Evolutionary conservation across 1,140 invertebrate genomes (phyloP).

Genomic region (Lutraria rhynchaena): DNA sequence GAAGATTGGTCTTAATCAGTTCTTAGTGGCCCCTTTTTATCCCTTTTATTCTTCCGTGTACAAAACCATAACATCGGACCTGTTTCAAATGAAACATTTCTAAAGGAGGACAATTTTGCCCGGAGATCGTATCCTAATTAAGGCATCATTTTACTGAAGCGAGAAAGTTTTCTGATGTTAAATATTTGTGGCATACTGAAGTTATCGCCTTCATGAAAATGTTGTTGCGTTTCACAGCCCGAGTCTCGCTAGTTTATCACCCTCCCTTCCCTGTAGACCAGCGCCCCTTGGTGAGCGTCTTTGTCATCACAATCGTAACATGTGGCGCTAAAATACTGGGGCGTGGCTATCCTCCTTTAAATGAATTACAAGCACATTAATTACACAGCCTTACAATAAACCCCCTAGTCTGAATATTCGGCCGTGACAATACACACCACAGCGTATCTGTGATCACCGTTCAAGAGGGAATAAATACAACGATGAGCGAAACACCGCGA

Average conservation of each 20-base stretch:
- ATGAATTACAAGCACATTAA: conserved; percentile 62
- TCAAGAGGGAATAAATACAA: conserved; percentile 40
- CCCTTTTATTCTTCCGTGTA: no score
- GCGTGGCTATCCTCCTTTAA: conserved; percentile 52
- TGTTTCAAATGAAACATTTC: no score
- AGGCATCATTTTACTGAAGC: no score
- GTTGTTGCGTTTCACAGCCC: background rate
- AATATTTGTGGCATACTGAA: conserved; percentile 31
- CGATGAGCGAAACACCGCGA: conserved; percentile 13
- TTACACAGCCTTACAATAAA: conserved; percentile 48
- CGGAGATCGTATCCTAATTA: no score
- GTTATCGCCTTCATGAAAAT: conserved; percentile 2
- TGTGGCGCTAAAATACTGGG: conserved; percentile 52
- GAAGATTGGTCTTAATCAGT: no score
- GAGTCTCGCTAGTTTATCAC: conserved; percentile 23
- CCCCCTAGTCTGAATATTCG: conserved; percentile 22
- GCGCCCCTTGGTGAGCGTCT: background rate
- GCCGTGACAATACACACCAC: conserved; percentile 44
- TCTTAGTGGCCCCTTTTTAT: no score
- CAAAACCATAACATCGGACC: no score
- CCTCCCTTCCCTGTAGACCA: conserved; percentile 45
- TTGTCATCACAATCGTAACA: conserved; percentile 49
- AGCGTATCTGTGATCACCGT: conserved; percentile 38
- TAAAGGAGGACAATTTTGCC: no score
- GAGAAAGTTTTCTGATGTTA: background rate